Percentiles rank a stretch among this genome's conserved stretches.
Evolutionary conservation across 2,113 vertebrate species (phyloP).

Genomic region (Scytalopus superciliaris): DNA sequence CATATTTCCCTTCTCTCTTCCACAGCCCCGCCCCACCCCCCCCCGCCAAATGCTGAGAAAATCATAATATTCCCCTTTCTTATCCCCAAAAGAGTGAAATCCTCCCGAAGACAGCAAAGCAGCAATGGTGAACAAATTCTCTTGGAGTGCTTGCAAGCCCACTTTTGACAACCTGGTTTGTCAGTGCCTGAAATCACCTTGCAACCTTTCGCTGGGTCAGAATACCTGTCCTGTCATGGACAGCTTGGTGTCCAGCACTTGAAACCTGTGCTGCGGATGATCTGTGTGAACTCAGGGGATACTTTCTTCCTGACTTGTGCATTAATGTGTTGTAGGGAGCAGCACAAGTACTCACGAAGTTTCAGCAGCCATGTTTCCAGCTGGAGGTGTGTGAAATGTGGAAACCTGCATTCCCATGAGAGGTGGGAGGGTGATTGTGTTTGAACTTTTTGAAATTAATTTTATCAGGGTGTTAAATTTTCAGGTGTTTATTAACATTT

Average conservation of each 20-base stretch:
- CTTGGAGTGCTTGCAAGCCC: background rate
- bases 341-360: background rate
- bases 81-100: background rate
- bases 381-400: background rate
- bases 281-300: background rate
- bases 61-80: background rate
- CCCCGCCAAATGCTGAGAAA: no score
- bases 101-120: background rate
- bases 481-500: background rate
- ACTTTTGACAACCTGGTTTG: background rate
- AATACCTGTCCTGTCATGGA: background rate
- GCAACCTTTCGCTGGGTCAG: background rate
- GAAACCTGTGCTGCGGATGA: rapidly evolving
- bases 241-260: background rate
- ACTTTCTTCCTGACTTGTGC: background rate
- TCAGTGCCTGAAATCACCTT: background rate
- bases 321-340: background rate
- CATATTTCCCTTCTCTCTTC: no score
- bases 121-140: background rate
- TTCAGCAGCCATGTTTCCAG: background rate
- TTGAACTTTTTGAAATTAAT: background rate
- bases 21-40: no score
- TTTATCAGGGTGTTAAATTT: background rate
- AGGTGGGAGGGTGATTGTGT: background rate
- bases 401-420: background rate